phyloP scores from a whole-genome alignment of 2,113 vertebrate species.

The Castor canadensis region DNA sequence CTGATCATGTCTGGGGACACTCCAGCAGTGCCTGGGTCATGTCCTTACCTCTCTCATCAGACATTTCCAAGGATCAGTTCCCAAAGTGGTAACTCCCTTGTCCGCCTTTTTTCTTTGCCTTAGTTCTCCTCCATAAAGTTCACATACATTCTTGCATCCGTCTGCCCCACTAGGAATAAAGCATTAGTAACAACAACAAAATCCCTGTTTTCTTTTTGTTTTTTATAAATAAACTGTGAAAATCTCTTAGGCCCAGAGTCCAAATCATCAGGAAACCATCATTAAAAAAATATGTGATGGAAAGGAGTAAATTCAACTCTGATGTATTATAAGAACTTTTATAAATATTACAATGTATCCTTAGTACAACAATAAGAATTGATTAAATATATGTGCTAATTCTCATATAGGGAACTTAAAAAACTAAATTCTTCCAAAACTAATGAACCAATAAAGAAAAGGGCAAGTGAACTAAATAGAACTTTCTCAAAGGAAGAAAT shows the following conservation, averaged over 20 bases:
- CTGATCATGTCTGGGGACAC: too few species aligned
- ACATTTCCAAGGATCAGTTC: not conserved
- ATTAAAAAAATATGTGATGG: not conserved
- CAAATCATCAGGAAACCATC: not conserved
- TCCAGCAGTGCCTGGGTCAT: not conserved
- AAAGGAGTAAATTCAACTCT: too few species aligned
- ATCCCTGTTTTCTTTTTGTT: not conserved
- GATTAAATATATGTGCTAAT: too few species aligned
- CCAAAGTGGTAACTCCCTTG: fast-evolving
- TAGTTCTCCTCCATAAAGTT: not conserved
- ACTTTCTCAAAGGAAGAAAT: too few species aligned
- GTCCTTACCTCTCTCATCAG: not conserved
- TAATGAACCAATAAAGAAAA: too few species aligned
- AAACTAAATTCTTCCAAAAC: too few species aligned
- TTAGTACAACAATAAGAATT: too few species aligned
- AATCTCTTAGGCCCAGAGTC: not conserved
- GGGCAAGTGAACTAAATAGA: too few species aligned
- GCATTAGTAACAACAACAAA: not conserved
- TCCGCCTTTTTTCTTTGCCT: fast-evolving
- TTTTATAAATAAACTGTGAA: not conserved
- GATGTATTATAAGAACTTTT: too few species aligned
- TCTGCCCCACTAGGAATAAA: not conserved
- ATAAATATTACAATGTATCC: too few species aligned
- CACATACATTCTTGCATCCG: fast-evolving
- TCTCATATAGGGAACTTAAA: too few species aligned